A percentile compares a stretch with the other conserved stretches of the same genome.
Conservation (phyloP, 2,113 vertebrate species). For the Paradisaea rubra region DNA sequence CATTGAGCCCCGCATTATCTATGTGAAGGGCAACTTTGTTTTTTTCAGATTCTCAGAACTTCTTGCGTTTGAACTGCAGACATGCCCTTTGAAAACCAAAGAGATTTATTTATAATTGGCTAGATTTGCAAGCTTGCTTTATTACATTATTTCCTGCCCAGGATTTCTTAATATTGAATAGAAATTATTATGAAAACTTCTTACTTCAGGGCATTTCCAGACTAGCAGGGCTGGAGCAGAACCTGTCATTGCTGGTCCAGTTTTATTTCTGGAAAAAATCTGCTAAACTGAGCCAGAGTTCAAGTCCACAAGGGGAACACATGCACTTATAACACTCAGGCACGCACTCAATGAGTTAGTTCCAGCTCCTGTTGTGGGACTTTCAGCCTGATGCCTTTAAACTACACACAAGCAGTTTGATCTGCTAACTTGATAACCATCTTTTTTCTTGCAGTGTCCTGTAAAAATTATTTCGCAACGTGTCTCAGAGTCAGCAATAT, state of each 20-base stretch:
- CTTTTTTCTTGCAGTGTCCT: not conserved
- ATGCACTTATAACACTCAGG: not conserved
- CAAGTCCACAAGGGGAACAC: slow-evolving; percentile 1
- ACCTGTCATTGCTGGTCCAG: slow-evolving; percentile 61
- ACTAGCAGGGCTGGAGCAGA: slow-evolving; percentile 52
- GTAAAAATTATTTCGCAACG: slow-evolving; percentile 20
- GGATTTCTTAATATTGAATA: slow-evolving; percentile 64
- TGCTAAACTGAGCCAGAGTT: slow-evolving; percentile 31
- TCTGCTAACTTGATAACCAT: not conserved
- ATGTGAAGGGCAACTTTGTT: slow-evolving; percentile 22
- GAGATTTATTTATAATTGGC: slow-evolving; percentile 52
- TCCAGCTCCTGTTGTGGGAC: not conserved
- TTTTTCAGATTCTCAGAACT: slow-evolving; percentile 6
- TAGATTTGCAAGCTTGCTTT: slow-evolving; percentile 59
- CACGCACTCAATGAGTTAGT: not conserved
- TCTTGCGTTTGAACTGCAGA: not conserved
- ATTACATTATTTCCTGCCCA: slow-evolving; percentile 62
- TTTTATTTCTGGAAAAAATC: slow-evolving; percentile 64
- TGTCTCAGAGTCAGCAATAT: slow-evolving; percentile 12
- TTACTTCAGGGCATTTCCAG: slow-evolving; percentile 65
- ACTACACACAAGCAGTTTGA: not conserved
- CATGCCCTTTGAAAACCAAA: slow-evolving; percentile 24
- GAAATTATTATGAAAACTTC: slow-evolving; percentile 65
- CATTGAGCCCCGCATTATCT: not conserved
- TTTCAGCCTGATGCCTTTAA: slow-evolving; percentile 9